phyloP scores from a whole-genome alignment of 2,113 vertebrate species.

The Microtus richardsoni region DNA sequence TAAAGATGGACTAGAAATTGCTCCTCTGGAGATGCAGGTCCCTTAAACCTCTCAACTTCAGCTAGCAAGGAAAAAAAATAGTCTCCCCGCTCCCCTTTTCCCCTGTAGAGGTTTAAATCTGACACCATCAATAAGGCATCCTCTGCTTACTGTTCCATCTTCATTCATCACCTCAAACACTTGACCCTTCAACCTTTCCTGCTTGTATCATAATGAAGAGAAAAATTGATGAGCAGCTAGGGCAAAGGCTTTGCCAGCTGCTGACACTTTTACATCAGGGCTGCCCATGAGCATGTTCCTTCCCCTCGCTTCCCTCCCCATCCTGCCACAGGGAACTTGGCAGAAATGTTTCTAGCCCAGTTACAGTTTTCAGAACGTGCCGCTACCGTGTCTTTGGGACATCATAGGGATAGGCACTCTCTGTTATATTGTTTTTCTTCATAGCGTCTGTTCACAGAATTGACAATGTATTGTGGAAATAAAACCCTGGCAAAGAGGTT shows the following conservation, averaged over 20 bases:
- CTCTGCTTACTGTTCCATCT: slow-evolving; percentile 39
- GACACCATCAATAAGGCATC: slow-evolving; percentile 45
- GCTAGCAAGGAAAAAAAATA: neutral
- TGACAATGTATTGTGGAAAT: slow-evolving; percentile 6
- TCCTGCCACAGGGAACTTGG: neutral
- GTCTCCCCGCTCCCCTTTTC: neutral
- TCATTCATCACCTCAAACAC: slow-evolving; percentile 63
- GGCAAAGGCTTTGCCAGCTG: slow-evolving; percentile 51
- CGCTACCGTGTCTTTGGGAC: neutral
- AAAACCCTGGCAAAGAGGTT: slow-evolving; percentile 18
- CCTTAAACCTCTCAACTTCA: neutral
- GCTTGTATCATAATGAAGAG: slow-evolving; percentile 56
- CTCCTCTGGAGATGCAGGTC: neutral
- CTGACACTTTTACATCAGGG: neutral
- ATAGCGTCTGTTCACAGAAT: neutral
- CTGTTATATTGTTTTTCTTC: neutral
- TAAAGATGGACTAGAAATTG: neutral
- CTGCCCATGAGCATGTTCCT: neutral
- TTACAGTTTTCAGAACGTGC: slow-evolving; percentile 1
- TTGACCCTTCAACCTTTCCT: slow-evolving; percentile 53
- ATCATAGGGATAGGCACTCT: neutral
- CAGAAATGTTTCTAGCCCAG: neutral
- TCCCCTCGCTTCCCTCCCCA: neutral
- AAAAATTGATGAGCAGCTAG: slow-evolving; percentile 49
- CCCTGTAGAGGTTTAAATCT: slow-evolving; percentile 47